These are phyloP conservation scores for Drosophila equinoxialis DNA, from an alignment of 1,140 invertebrate genomes.

Conservation along the genomic window DNA sequence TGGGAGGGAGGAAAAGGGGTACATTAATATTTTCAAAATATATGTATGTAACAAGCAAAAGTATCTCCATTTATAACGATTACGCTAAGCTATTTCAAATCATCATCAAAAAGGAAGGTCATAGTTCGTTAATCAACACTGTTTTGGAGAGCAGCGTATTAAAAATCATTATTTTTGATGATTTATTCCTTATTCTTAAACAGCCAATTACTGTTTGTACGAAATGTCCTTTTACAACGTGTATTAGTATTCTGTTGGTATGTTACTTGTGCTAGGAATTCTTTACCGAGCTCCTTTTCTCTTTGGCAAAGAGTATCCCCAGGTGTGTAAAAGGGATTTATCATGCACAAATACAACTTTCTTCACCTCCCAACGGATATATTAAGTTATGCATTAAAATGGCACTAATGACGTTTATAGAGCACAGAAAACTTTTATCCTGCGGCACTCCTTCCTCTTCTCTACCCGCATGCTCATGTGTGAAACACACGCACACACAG, in stretches of 20 bases:
- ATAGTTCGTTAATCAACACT: no score
- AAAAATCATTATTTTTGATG: no score
- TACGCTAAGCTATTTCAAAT: not conserved
- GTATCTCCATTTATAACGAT: not conserved
- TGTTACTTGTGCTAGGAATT: slow-evolving; percentile 15
- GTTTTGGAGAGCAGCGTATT: no score
- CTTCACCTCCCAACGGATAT: slow-evolving; percentile 29
- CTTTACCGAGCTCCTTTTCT: slow-evolving; percentile 18
- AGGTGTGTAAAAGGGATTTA: not conserved
- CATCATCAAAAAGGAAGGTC: no score
- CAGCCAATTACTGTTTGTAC: no score
- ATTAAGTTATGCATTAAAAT: slow-evolving; percentile 73
- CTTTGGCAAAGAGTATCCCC: not conserved
- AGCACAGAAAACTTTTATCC: slow-evolving; percentile 48
- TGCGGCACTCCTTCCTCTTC: slow-evolving; percentile 20
- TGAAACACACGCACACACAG: not conserved
- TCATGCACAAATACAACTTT: not conserved
- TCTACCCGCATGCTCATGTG: slow-evolving; percentile 3
- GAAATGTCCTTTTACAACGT: no score
- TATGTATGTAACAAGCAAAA: not conserved
- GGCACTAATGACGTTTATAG: slow-evolving; percentile 76
- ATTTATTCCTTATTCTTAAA: no score
- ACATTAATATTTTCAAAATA: not conserved
- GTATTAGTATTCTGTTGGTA: not conserved
- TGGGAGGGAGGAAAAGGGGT: not conserved